Evolutionary conservation across 2,113 vertebrate genomes (phyloP).

Genomic region (Camelus bactrianus): DNA sequence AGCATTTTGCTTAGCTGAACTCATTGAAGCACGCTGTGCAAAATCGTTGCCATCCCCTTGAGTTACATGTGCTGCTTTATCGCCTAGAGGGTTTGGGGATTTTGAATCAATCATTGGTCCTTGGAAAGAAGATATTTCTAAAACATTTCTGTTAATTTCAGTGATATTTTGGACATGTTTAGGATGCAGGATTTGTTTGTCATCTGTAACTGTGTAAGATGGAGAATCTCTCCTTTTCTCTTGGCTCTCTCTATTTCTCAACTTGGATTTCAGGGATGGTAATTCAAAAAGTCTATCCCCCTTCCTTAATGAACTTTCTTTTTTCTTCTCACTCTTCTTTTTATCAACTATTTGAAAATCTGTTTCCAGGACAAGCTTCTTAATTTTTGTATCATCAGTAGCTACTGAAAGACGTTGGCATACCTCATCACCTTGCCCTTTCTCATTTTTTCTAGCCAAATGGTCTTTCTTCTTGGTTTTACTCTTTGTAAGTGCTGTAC

Average conservation of each 20-base stretch:
- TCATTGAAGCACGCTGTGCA: background rate
- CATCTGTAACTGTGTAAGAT: background rate
- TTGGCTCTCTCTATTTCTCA: background rate
- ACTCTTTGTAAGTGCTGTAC: background rate
- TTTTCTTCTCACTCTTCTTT: background rate
- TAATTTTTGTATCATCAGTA: background rate
- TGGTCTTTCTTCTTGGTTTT: conserved; percentile 31
- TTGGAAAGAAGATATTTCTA: background rate
- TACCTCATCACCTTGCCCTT: background rate
- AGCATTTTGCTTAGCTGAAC: background rate
- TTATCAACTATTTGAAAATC: conserved; percentile 19
- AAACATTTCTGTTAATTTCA: background rate
- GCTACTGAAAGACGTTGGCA: background rate
- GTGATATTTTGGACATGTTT: conserved; percentile 22
- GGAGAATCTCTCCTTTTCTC: background rate
- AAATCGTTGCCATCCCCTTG: background rate
- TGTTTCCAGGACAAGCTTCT: background rate
- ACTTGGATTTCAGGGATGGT: background rate
- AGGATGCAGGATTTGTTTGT: background rate
- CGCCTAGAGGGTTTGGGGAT: background rate
- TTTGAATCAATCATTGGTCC: conserved; percentile 18
- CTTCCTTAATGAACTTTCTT: background rate
- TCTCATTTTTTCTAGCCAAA: conserved; percentile 23
- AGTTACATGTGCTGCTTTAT: background rate
- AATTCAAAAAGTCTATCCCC: background rate